Conservation (phyloP, 2,797 vertebrate genomes). For the Lutjanus argentimaculatus region DNA sequence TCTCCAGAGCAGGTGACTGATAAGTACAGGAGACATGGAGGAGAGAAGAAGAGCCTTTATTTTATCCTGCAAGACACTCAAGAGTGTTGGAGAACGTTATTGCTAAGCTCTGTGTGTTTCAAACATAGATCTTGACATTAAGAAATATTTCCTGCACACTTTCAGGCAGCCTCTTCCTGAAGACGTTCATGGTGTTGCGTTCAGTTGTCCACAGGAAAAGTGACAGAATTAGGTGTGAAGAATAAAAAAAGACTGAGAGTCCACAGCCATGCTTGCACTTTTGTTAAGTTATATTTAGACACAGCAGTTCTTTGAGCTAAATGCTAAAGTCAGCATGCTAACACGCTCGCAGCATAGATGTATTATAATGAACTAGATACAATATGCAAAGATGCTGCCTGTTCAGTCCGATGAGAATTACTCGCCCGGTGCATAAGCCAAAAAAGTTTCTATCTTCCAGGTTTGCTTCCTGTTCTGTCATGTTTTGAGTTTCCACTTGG, state of each 20-base stretch:
- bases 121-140: neutral
- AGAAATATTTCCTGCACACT: neutral
- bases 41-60: no score
- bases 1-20: conserved; percentile 84
- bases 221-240: neutral
- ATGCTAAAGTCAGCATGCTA: neutral
- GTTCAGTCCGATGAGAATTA: no score
- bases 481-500: no score
- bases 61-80: neutral
- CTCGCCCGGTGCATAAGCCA: no score
- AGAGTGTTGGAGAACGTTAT: neutral
- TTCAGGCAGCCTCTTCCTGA: neutral
- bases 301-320: neutral
- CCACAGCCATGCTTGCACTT: neutral
- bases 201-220: no score
- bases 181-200: neutral
- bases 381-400: no score
- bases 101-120: neutral
- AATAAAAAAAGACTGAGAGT: neutral
- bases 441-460: no score
- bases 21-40: neutral
- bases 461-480: no score
- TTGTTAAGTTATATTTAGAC: neutral
- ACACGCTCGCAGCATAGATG: neutral
- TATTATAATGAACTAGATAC: no score